phyloP scores from a whole-genome alignment of 2,888 invertebrate species.

The Dione juno region DNA sequence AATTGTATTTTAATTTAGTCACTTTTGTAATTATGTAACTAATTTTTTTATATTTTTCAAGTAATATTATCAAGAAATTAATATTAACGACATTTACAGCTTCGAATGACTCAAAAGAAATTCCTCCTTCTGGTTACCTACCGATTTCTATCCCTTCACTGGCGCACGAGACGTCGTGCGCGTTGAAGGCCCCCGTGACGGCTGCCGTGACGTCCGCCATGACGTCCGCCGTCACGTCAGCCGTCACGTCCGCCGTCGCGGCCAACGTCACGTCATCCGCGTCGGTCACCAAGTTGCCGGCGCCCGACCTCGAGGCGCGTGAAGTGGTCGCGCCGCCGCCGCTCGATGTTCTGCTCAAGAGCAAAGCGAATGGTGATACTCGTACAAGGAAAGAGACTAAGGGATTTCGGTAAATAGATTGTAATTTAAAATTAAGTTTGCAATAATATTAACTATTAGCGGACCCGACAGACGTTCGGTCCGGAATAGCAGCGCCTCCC shows the following conservation, averaged over 20 bases:
- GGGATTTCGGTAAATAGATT: conserved; percentile 70
- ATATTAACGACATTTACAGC: neutral
- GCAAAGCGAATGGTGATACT: conserved; percentile 61
- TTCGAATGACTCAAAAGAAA: conserved; percentile 1
- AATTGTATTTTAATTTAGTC: no score
- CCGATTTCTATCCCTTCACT: conserved; percentile 39
- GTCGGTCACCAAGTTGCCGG: conserved; percentile 31
- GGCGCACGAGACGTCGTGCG: conserved; percentile 44
- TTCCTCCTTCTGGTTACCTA: conserved; percentile 32
- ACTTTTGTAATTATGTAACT: no score
- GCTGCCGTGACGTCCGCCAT: conserved; percentile 47
- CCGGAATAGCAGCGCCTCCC: no score
- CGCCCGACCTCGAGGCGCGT: conserved; percentile 31
- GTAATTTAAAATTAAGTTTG: neutral
- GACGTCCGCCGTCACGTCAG: conserved; percentile 40
- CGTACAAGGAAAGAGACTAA: conserved; percentile 73
- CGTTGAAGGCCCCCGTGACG: conserved; percentile 29
- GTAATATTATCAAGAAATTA: no score
- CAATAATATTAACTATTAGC: no score
- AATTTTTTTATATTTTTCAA: no score
- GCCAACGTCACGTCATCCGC: conserved; percentile 45
- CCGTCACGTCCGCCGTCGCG: conserved; percentile 8
- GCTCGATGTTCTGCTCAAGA: conserved; percentile 49
- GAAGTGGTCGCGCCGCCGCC: conserved; percentile 46
- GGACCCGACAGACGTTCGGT: no score